Base-by-base conservation (phyloP, 2,113 vertebrate species). In the Psilopsiagon aurifrons region DNA sequence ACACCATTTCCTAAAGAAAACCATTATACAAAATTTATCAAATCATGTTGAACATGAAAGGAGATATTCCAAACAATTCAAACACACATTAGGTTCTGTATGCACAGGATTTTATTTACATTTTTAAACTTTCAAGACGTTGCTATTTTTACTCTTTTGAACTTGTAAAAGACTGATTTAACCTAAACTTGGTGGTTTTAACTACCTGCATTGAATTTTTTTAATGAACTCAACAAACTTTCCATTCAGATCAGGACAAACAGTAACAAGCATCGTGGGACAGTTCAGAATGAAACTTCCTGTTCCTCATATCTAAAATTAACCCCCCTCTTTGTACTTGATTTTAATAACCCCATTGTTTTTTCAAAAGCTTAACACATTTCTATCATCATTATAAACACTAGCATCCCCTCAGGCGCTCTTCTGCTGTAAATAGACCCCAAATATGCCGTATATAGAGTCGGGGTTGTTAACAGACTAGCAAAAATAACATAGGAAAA, bases 1-100 rank as follows among this genome's bases (percentile, higher is more conserved):
- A 99, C 99, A 20, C 99, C 99, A 91, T 99, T 99, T 83, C 99
- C 99, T 99, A 95, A 90, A 96, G 75, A 63, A 97, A 94, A 94
- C 25, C 11, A 96, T 54, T 12, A 86, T 20, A 80, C 7, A 90
- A 60, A 81, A 88, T 51, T 27, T 19, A 85, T 43, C 85, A 1
- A 78, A 64, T 41, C 63, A 77, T 6, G 7, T 23, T 59, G 17
- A 64, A 31, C 31, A 59, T 6, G 8, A 29, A 28, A 81, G 71
- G 83, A 66, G 60, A 41, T 23, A 63, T 13, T 64, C 67, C 39
- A 64, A 64, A 46, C 44, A 71, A 64, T 57, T 90, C 11, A 68
- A 77, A 91, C 19, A 57, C 31, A 63, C 8, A 88, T 69, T 16
- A 17, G 25, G 10, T 73, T 77, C 62, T 69, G 14, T 14, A 35